A percentile compares a stretch with the other conserved stretches of the same genome.
Conservation (phyloP, 2,797 vertebrate genomes). For the Acanthurus leucopareius region DNA sequence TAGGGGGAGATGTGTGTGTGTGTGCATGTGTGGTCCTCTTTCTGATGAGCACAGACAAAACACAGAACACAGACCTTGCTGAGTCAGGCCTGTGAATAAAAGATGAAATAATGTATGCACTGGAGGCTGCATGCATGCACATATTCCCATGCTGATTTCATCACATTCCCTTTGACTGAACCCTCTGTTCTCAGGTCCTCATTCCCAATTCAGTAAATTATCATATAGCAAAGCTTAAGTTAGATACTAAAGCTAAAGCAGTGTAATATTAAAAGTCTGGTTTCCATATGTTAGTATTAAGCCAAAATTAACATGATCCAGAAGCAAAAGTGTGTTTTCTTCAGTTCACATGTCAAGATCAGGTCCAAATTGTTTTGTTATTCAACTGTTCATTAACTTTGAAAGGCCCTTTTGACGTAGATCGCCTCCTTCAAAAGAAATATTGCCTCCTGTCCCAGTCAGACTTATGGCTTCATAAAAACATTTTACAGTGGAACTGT, state of each 20-base stretch:
- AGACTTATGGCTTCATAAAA: slow-evolving; percentile 81
- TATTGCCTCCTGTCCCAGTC: slow-evolving; percentile 68
- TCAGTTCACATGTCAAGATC: slow-evolving; percentile 59
- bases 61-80: slow-evolving; percentile 52
- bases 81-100: slow-evolving; percentile 73
- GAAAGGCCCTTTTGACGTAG: slow-evolving; percentile 68
- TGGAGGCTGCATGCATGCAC: slow-evolving; percentile 42
- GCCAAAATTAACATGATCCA: slow-evolving; percentile 31
- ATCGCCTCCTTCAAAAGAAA: slow-evolving; percentile 68
- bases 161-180: slow-evolving; percentile 41
- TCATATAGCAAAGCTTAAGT: slow-evolving; percentile 18
- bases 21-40: slow-evolving; percentile 56
- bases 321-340: slow-evolving; percentile 20
- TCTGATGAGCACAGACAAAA: slow-evolving; percentile 59
- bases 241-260: slow-evolving; percentile 4
- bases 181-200: slow-evolving; percentile 27
- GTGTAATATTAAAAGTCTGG: slow-evolving; percentile 15
- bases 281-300: slow-evolving; percentile 27
- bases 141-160: slow-evolving; percentile 47
- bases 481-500: slow-evolving; percentile 74
- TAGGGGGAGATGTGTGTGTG: slow-evolving; percentile 15
- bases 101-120: slow-evolving; percentile 69
- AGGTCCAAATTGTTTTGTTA: slow-evolving; percentile 62
- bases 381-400: slow-evolving; percentile 75
- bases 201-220: slow-evolving; percentile 19